Base-by-base conservation (phyloP, 2,113 vertebrate genomes). In the Oncorhynchus masou region DNA sequence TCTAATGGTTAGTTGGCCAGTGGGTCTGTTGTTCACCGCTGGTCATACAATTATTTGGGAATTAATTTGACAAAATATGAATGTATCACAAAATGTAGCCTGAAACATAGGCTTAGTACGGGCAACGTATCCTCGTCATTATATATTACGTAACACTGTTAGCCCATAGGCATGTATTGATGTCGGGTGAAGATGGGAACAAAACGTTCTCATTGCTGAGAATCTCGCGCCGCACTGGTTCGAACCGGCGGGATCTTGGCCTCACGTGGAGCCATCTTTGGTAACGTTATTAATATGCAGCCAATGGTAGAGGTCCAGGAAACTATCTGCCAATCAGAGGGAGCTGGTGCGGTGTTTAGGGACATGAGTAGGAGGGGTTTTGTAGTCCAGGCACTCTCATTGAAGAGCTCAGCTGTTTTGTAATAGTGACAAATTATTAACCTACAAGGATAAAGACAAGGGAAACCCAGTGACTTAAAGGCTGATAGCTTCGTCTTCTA, bases 201-300 rank as follows among this genome's bases (percentile, higher is more conserved):
- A 19, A 51, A 80, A 80, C 78, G 49, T 25, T 5, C 25, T 2
- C 49, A 1, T 16, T 4, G 49, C 49, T 54, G 51, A 54, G 59
- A 60, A 74, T 85, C 87, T 91, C 90, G 91, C 91, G 91, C 92
- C 87, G 87, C 79, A 70, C 93, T 91, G 92, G 93, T 93, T 94
- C 88, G 84, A 94, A 94, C 94, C 92, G 92, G 93, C 91, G 94
- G 34, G 60, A 91, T 64, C 84, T 86, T 80, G 80, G 65, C 70
- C 85, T 92, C 92, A 92, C 87, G 91, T 92, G 92, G 78, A 86
- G 80, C 70, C 70, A 78, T 75, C 84, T 69, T 79, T 49, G 74
- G 54, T 66, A 76, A 29, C 76, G 34, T 74, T 88, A 84, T 85
- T 81, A 67, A 8, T 34, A 22, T 15, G 25, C 72, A 89, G 65